A percentile compares a stretch with the other conserved stretches of the same genome.
Evolutionary conservation across 2,888 invertebrate genomes (phyloP).

Genomic region (Perithous albicinctus): DNA sequence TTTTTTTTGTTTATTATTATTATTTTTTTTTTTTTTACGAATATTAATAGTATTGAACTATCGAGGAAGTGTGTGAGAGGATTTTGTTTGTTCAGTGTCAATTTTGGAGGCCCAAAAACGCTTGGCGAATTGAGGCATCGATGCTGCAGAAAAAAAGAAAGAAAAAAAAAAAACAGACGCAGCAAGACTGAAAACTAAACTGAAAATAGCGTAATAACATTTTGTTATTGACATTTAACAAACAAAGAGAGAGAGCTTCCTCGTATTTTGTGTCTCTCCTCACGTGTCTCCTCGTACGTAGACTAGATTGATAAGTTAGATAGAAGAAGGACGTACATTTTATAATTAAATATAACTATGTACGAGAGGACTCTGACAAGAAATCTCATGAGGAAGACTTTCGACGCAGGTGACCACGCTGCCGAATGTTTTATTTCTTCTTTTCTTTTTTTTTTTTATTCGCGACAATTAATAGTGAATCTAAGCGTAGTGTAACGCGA

Average conservation of each 20-base stretch:
- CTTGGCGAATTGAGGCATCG: neutral
- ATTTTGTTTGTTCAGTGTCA: constrained; percentile 65
- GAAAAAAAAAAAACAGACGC: constrained; percentile 9
- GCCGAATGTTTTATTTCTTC: constrained; percentile 62
- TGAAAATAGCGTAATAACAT: constrained; percentile 30
- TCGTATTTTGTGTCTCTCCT: constrained; percentile 26
- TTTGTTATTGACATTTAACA: constrained; percentile 53
- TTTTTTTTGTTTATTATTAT: too few relatives aligned
- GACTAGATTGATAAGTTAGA: constrained; percentile 46
- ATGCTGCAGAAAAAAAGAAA: neutral
- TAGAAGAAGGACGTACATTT: constrained; percentile 60
- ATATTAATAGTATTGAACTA: constrained; percentile 50
- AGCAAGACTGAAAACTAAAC: constrained; percentile 37
- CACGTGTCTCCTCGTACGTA: constrained; percentile 20
- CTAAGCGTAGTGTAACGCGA: constrained; percentile 8
- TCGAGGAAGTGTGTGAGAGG: constrained; percentile 59
- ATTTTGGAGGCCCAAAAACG: constrained; percentile 1
- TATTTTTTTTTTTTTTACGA: constrained; percentile 52
- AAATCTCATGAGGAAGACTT: constrained; percentile 59
- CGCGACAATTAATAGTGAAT: constrained; percentile 34
- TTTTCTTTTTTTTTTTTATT: constrained; percentile 23
- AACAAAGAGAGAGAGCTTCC: constrained; percentile 58
- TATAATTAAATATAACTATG: constrained; percentile 38
- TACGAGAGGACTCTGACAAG: constrained; percentile 58
- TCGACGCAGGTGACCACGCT: constrained; percentile 66